phyloP scores from a whole-genome alignment of 2,797 vertebrate species.

The Cynopterus sphinx region DNA sequence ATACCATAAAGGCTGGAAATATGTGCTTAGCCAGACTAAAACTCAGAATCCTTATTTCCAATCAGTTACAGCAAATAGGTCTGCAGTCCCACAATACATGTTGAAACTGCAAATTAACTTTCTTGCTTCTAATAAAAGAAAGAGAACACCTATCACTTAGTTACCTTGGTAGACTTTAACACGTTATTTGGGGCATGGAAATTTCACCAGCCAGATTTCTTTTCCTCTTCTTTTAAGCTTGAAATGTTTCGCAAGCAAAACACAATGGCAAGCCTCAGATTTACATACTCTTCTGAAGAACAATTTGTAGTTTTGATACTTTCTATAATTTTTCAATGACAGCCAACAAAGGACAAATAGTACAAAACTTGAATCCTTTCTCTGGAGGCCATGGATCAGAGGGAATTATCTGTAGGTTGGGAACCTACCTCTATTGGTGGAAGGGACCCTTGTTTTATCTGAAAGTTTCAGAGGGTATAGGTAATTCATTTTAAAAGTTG shows the following conservation, averaged over 20 bases:
- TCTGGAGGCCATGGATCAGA: constrained; percentile 21
- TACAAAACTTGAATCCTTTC: constrained; percentile 32
- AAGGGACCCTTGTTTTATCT: not conserved
- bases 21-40: constrained; percentile 66
- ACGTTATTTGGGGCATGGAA: not conserved
- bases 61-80: constrained; percentile 46
- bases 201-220: constrained; percentile 42
- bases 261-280: not conserved
- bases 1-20: not conserved
- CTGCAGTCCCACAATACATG: constrained; percentile 2
- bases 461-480: not conserved
- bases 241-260: constrained; percentile 46
- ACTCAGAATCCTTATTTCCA: constrained; percentile 70
- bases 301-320: constrained; percentile 15
- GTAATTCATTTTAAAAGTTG: constrained; percentile 24
- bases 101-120: constrained; percentile 42
- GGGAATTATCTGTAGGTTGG: not conserved
- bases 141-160: constrained; percentile 28
- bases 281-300: not conserved
- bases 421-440: constrained; percentile 29
- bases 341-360: constrained; percentile 40
- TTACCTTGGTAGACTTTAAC: constrained; percentile 39
- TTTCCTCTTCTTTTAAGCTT: constrained; percentile 60
- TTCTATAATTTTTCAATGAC: constrained; percentile 32
- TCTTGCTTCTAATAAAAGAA: constrained; percentile 8